Evolutionary conservation across 2,888 invertebrate genomes (phyloP), one percentile per base, ranked within the genome.

Genomic region (Dexiosoma caninum): DNA sequence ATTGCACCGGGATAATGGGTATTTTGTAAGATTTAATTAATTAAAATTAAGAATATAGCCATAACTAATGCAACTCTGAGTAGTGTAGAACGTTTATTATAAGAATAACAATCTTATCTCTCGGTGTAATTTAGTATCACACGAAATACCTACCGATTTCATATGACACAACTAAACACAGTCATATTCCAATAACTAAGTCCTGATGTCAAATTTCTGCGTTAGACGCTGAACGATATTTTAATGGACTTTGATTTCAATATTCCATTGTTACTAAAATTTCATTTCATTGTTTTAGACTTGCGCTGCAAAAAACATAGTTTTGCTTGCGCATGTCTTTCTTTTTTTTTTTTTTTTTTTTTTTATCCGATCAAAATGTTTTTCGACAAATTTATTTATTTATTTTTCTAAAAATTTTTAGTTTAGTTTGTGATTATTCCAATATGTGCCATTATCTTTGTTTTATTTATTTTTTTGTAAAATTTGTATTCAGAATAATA

Each of bases 381-480:
- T 27, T 32, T 35, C 19, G 10, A 40, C 14, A 66, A 57, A 19
- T 66, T 51, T 37, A 14, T 46, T 35, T 27, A 27, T 5, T 27
- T 27, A 27, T 53, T 44, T 21, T 27, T 70, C 10, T 7, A 30
- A 1, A 27, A 60, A 51, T 23, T 51, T 21, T 46, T 37, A 55
- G 49, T 72, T 55, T 64, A 53, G 19, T 49, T 53, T 53, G 66
- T 67, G 77, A 81, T 72, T 71, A 71, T 77, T 81, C 64, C 77
- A 81, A 57, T 70, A 57, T 70, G 81, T 81, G 81, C 81, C 81
- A 81, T 81, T 71, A 71, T 71, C 55, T 12, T n/a, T n/a, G n/a
- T n/a, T n/a, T n/a, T n/a, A n/a, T n/a, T n/a, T n/a, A n/a, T n/a
- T 27, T 35, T 71, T 40, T 27, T n/a, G 21, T 30, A 49, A 30